Percentiles rank a stretch among this genome's conserved stretches.
These are phyloP conservation scores for Halichoerus grypus DNA, from an alignment of 2,113 vertebrate genomes.

Conservation along the genomic window DNA sequence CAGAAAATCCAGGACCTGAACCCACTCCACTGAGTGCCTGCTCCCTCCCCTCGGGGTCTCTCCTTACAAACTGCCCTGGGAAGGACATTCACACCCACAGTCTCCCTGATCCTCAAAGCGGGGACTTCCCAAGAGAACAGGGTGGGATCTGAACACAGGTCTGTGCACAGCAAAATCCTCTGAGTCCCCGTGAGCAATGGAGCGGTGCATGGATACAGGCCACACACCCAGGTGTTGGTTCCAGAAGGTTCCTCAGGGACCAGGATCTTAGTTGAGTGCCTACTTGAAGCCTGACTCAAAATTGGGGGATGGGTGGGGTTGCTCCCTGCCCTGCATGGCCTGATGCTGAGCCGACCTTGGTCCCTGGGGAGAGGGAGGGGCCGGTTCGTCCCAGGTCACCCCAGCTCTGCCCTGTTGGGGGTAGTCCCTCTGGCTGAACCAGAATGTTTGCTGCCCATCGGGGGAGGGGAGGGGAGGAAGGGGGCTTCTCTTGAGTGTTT, in stretches of 20 bases:
- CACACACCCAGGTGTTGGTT: neutral
- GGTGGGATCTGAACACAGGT: neutral
- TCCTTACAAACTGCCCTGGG: no score
- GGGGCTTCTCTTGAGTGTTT: no score
- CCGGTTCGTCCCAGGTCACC: no score
- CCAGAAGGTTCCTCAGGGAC: neutral
- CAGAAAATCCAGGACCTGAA: neutral
- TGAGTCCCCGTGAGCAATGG: accelerated
- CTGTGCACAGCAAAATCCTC: neutral
- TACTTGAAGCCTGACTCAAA: neutral
- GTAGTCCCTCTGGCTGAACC: neutral
- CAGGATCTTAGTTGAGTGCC: neutral
- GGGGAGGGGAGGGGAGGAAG: neutral
- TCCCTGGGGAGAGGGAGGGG: neutral
- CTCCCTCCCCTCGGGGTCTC: neutral
- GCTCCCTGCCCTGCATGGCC: neutral
- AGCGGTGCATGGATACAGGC: neutral
- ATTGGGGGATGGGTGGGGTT: neutral
- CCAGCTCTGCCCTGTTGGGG: no score
- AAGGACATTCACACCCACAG: accelerated
- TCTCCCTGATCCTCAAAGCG: neutral
- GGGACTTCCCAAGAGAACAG: neutral
- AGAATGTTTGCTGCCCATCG: neutral
- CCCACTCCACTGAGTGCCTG: accelerated
- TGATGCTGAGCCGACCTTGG: neutral